phyloP scores from a whole-genome alignment of 2,113 vertebrate species.

The Tetrax tetrax region DNA sequence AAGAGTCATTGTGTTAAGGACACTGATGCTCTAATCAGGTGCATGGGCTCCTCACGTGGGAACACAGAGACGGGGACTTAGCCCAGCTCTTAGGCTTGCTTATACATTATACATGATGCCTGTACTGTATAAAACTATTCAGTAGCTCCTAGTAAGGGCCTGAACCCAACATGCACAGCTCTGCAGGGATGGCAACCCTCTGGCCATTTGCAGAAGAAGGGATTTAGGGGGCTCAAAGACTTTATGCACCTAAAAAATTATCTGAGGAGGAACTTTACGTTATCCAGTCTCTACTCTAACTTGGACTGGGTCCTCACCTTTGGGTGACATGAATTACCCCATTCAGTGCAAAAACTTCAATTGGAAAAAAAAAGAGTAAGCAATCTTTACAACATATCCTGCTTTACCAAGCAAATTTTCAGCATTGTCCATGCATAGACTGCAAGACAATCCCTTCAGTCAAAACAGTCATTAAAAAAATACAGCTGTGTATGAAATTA shows the following conservation, averaged over 20 bases:
- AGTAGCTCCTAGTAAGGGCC: background rate
- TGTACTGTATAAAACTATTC: background rate
- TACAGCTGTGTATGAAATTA: background rate
- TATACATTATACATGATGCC: background rate
- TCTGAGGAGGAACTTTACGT: accelerated
- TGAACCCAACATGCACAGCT: background rate
- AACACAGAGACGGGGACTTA: background rate
- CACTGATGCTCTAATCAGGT: background rate
- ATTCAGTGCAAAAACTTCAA: background rate
- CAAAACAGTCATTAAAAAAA: background rate
- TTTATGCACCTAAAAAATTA: background rate
- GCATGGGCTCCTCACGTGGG: background rate
- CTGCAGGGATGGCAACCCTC: background rate
- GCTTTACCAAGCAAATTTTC: background rate
- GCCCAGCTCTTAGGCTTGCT: background rate
- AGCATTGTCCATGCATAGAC: background rate
- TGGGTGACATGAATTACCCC: background rate
- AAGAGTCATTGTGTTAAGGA: background rate
- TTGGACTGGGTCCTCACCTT: accelerated
- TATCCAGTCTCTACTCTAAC: background rate
- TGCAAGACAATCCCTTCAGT: background rate
- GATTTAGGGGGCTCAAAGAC: background rate
- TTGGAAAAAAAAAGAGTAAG: accelerated
- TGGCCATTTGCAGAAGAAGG: background rate
- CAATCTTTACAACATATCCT: background rate